A percentile compares a stretch with the other conserved stretches of the same genome.
These are phyloP conservation scores for Andrena dorsata DNA, from an alignment of 2,888 invertebrate genomes.

Conservation along the genomic window DNA sequence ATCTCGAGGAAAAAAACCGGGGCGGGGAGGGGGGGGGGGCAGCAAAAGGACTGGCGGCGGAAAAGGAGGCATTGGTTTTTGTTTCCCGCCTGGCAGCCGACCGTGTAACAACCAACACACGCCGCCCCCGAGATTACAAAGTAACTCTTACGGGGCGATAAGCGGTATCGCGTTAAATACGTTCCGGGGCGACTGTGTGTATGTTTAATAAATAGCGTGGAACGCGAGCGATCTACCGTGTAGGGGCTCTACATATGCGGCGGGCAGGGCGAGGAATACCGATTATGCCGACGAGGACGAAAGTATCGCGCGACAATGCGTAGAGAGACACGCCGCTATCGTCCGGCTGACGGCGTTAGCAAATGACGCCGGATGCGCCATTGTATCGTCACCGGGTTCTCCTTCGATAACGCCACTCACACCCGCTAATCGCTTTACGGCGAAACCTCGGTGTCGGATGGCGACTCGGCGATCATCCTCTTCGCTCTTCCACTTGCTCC, in stretches of 20 bases:
- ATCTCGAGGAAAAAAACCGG: not conserved
- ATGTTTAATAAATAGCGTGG: slow-evolving; percentile 49
- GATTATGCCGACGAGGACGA: slow-evolving; percentile 70
- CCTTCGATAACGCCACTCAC: slow-evolving; percentile 67
- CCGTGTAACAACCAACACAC: slow-evolving; percentile 54
- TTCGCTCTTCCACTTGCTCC: not conserved
- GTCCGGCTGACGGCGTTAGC: slow-evolving; percentile 63
- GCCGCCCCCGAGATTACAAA: slow-evolving; percentile 54
- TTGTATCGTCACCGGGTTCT: slow-evolving; percentile 66
- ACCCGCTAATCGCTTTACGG: slow-evolving; percentile 70
- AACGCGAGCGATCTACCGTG: slow-evolving; percentile 17
- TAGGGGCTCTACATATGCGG: not conserved
- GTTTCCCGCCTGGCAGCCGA: slow-evolving; percentile 38
- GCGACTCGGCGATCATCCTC: slow-evolving; percentile 51
- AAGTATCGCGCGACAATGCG: slow-evolving; percentile 67
- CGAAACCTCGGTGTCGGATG: slow-evolving; percentile 69
- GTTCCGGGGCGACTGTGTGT: slow-evolving; percentile 21
- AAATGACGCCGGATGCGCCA: slow-evolving; percentile 69
- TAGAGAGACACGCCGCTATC: slow-evolving; percentile 40
- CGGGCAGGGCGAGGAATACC: slow-evolving; percentile 49
- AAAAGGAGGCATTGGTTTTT: slow-evolving; percentile 34
- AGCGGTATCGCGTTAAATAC: slow-evolving; percentile 51
- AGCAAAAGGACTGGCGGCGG: not conserved
- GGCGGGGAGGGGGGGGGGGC: not conserved
- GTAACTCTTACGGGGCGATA: slow-evolving; percentile 57